Base-by-base conservation (phyloP, 1,140 invertebrate species). In the Bathynomus jamesi region DNA sequence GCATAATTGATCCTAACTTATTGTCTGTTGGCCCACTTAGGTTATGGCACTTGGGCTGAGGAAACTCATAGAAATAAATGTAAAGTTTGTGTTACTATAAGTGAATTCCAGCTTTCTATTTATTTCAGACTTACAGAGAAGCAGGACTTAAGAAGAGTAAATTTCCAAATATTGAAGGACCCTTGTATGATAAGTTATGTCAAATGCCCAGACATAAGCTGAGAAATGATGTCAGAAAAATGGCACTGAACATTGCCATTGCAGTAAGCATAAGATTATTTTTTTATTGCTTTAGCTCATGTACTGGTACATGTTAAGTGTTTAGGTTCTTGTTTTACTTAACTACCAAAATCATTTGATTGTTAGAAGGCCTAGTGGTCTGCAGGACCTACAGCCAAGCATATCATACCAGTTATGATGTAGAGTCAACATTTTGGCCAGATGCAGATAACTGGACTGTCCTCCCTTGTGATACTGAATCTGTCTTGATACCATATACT, bases 121-220 rank as follows among this genome's bases (percentile, higher is more conserved):
- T n/a, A n/a, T 69, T 24, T 13, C 67, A 76, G 75, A 65, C 70
- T 21, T 76, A 73, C 30, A 60, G 71, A 61, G 65, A 70, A 21
- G 75, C 75, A 28, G 75, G 71, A 1, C 29, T 76, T 28, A 73
- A 76, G 32, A 21, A 76, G 31, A 76, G 75, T 61, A 68, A 76
- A 28, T 69, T 72, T 31, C 75, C 71, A 28, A 61, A 73, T 25
- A 71, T 76, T 10, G 75, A 76, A 28, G 75, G 75, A 28, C 28
- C 40, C 10, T 69, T 76, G 10, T 76, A 76, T 71, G 75, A 76
- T 60, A 67, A 68, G 31, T 69, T 76, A 10, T 76, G 75, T 53
- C 21, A 67, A n/a, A 73, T 72, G 53, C 69, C 71, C n/a, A 76
- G 72, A 30, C 71, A 72, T 61, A 76, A 71, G 27, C 40, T 70